Base-by-base conservation (phyloP, 2,113 vertebrate species). In the Rana temporaria region DNA sequence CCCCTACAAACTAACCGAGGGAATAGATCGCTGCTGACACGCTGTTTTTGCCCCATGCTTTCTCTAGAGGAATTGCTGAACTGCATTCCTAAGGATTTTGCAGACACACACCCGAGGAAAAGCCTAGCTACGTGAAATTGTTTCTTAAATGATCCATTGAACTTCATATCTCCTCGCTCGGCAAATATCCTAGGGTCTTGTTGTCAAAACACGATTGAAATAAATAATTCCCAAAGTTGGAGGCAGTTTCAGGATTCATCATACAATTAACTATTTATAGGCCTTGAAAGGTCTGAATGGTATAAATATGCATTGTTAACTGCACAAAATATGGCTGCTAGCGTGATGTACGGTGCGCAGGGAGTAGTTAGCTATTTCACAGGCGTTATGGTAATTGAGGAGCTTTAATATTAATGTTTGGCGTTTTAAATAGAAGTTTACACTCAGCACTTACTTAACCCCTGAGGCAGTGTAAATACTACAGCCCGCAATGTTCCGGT, bases 101-200 rank as follows among this genome's bases (percentile, higher is more conserved):
- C 53, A 69, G 26, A 26, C 55, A 70, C 30, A 60, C 48, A 80
- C 65, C 65, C 57, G 20, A 59, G 52, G 63, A 66, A 67, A 34
- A 67, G 42, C 16, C 74, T 19, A 53, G 60, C 60, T 6, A 53
- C 4, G 60, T 77, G 60, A 77, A 77, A 64, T 64, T 77, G 60
- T 53, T 65, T 75, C 20, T 60, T 75, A 75, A 75, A 75, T 75
- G 72, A 75, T 75, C 72, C 72, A 75, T 62, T 75, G 72, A 75
- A 62, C 72, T 75, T 62, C 56, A 75, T 75, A 38, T 60, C 72
- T 62, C n/a, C 72, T 62, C 72, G 20, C 56, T 60, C 72, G 38
- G 56, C 56, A 75, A 60, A 75, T 75, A 75, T 62, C 56, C 56
- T 42, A 32, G 72, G 72, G 74, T 52, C 22, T 18, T 64, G 42